Evolutionary conservation across 2,113 vertebrate genomes (phyloP), one percentile per base, ranked within the genome.

Genomic region (Phalacrocorax brasilianus): DNA sequence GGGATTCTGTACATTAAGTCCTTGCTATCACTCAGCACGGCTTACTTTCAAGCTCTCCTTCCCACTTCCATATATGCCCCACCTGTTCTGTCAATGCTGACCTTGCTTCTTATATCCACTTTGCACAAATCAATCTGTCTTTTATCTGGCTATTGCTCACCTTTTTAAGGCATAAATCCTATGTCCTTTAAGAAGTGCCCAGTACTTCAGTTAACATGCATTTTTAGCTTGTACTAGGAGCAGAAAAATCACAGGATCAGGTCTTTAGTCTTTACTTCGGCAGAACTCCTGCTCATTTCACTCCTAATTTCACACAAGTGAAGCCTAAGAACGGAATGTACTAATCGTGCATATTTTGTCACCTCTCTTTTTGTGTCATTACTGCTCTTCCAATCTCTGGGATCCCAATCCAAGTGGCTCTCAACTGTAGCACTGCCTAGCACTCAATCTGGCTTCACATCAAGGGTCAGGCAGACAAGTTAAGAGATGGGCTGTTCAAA

Each of bases 301-400:
- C 96, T 97, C 83, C 86, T 92, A 95, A 92, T 94, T 97, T 96
- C 95, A 96, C 94, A 95, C 62, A 79, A 97, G 87, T 92, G 74
- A 92, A 95, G 92, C 32, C 93, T 88, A 95, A 85, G 96, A 95
- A 95, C 92, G 94, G 94, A 79, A 96, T 95, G 95, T 97, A 96
- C 94, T 88, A 95, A 93, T 97, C 95, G 84, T 93, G 94, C 95
- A 96, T 97, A 95, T 96, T 97, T 97, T 97, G 70, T 93, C 94
- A 94, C 94, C 89, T 93, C 88, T 89, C 91, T 91, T 89, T 92
- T 70, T 63, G 56, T 96, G 84, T 89, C 71, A 91, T 94, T 95
- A 92, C 66, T 96, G 81, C 85, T 95, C 86, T 91, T 96, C 95
- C 95, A 94, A 72, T 97, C 89, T 89, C 78, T 95, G 67, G 94